Percentiles rank a stretch among this genome's conserved stretches.
phyloP scores from a whole-genome alignment of 2,113 vertebrate species.

The Dryoscopus gambensis region DNA sequence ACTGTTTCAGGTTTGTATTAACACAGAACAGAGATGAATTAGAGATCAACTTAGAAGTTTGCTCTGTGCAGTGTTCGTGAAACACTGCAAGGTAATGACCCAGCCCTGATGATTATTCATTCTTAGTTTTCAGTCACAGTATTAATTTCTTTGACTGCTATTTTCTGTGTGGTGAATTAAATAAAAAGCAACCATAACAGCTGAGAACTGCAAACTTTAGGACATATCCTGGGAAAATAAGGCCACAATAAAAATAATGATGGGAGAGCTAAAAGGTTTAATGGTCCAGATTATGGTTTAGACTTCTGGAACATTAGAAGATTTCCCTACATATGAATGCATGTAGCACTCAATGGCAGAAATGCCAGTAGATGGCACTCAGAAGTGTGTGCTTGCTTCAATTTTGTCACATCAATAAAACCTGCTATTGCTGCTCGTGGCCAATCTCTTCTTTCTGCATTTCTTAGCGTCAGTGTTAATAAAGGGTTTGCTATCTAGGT shows the following conservation, averaged over 20 bases:
- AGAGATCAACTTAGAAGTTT: neutral
- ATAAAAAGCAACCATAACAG: neutral
- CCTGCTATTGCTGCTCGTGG: neutral
- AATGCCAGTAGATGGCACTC: neutral
- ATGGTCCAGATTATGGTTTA: neutral
- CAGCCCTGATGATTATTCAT: neutral
- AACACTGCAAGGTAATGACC: neutral
- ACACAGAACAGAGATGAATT: neutral
- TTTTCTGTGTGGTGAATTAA: constrained; percentile 4
- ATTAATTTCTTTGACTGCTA: neutral
- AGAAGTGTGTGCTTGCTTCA: neutral
- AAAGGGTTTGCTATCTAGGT: neutral
- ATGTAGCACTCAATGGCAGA: neutral
- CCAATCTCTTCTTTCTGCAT: neutral
- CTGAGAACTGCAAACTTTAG: neutral
- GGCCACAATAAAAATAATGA: neutral
- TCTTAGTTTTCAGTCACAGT: neutral
- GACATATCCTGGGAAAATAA: neutral
- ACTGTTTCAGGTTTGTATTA: neutral
- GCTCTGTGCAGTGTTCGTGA: neutral
- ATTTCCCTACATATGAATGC: neutral
- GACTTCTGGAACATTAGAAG: neutral
- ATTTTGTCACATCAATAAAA: neutral
- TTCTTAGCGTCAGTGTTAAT: neutral
- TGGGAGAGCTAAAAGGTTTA: neutral